Percentiles rank a stretch among this genome's conserved stretches.
Conservation (phyloP, 2,888 invertebrate species). For the Drepana falcataria region DNA sequence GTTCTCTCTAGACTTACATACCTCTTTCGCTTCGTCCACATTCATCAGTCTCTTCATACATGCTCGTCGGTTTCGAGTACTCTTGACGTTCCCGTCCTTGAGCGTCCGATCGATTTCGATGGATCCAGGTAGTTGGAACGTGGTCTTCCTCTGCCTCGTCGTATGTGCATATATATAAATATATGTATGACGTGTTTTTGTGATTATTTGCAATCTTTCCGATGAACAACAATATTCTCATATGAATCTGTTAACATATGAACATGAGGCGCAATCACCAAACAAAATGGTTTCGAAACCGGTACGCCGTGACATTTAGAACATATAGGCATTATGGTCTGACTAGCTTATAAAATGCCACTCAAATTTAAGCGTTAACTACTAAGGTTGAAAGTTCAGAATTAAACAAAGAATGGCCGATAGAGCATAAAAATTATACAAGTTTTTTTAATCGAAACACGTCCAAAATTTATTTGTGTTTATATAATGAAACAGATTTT, state of each 20-base stretch:
- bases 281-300: not conserved
- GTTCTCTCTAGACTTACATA: no score
- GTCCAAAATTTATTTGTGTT: not conserved
- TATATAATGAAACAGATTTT: not conserved
- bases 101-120: no score
- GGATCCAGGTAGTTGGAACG: no score
- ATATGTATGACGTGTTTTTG: no score
- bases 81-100: no score
- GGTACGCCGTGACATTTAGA: conserved; percentile 7
- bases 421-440: not conserved
- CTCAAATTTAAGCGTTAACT: not conserved
- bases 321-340: not conserved
- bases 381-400: not conserved
- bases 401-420: not conserved
- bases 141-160: no score
- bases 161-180: no score
- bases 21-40: no score
- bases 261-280: not conserved
- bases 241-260: not conserved
- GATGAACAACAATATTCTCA: no score
- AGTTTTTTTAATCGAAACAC: not conserved
- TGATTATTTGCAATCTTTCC: no score
- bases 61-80: no score
- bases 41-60: no score
- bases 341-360: not conserved